These are phyloP conservation scores for Eucidaris tribuloides DNA, from an alignment of 35 echinoderm and acorn worm genomes.

Conservation along the genomic window DNA sequence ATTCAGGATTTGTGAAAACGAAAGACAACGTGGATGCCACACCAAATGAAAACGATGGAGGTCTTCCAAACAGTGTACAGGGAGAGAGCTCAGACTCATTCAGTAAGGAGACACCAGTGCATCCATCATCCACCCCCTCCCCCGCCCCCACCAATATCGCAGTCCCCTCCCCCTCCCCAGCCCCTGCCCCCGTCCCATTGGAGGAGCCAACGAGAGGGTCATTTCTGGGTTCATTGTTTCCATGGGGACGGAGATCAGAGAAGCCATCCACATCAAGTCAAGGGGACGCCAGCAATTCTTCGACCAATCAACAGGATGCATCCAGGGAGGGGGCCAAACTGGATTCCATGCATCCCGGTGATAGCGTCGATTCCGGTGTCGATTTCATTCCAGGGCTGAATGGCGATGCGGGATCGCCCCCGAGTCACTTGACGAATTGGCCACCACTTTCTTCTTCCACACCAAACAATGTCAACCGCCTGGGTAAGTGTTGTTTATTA, in stretches of 20 bases:
- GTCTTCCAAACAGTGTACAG: too few species aligned
- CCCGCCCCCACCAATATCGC: background rate
- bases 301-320: background rate
- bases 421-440: background rate
- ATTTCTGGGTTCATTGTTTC: conserved; percentile 66
- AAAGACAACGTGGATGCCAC: too few species aligned
- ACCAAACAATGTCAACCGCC: background rate
- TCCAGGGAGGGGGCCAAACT: background rate
- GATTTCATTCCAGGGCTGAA: background rate
- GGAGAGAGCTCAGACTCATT: too few species aligned
- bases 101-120: too few species aligned
- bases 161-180: too few species aligned
- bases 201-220: conserved; percentile 15
- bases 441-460: conserved; percentile 1
- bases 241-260: conserved; percentile 42
- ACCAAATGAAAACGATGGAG: too few species aligned
- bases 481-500: background rate
- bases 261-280: conserved; percentile 10
- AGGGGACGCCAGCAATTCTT: background rate
- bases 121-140: background rate
- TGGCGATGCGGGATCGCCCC: background rate
- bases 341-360: background rate
- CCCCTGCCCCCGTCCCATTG: background rate
- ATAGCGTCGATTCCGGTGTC: conserved; percentile 11
- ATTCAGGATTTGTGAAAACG: too few species aligned